Conservation (phyloP, 2,888 invertebrate species). For the Kryphioiulus occultus region DNA sequence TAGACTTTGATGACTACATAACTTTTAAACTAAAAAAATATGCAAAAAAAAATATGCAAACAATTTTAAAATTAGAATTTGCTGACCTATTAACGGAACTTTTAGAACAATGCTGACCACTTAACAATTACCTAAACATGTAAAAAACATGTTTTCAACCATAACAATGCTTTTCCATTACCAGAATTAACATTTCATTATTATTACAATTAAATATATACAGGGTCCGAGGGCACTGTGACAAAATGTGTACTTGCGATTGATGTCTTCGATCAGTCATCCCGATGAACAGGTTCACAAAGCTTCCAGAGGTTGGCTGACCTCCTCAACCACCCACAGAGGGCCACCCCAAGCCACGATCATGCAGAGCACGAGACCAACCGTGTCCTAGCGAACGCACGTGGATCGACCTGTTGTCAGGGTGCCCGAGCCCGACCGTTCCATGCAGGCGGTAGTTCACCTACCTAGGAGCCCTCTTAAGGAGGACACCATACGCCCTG, state of each 20-base stretch:
- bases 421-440: too few relatives aligned
- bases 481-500: neutral
- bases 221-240: neutral
- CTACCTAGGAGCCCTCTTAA: neutral
- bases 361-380: neutral
- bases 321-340: neutral
- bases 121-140: too few relatives aligned
- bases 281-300: neutral
- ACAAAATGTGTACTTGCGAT: neutral
- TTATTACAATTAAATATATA: too few relatives aligned
- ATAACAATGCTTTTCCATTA: too few relatives aligned
- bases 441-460: conserved; percentile 17
- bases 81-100: too few relatives aligned
- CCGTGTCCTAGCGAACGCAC: conserved; percentile 20
- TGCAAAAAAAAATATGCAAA: too few relatives aligned
- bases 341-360: neutral
- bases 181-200: too few relatives aligned
- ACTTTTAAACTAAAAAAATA: too few relatives aligned
- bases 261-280: neutral
- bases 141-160: too few relatives aligned
- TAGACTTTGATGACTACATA: too few relatives aligned
- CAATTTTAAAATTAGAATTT: too few relatives aligned
- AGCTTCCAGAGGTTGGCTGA: neutral
- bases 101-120: too few relatives aligned
- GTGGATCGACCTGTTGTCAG: neutral